Base-by-base conservation (phyloP, 2,113 vertebrate species). In the Psittacula cyanocephala region DNA sequence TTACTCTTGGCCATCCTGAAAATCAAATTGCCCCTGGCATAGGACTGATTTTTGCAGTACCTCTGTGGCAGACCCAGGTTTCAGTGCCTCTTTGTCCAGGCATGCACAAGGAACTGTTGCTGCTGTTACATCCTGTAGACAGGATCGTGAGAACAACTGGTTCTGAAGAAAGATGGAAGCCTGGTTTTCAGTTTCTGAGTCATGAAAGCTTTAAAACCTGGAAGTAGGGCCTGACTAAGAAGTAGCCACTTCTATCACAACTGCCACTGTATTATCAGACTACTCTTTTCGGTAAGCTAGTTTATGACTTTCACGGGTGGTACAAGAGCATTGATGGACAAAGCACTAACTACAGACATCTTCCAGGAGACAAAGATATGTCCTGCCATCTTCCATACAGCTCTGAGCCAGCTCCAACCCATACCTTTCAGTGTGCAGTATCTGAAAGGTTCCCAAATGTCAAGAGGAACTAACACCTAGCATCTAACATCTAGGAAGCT, bases 41-140 rank as follows among this genome's bases (percentile, higher is more conserved):
- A 60, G 53, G 23, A 19, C 59, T 69, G 29, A 35, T 86, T 60
- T 50, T 44, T 83, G 64, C 53, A 60, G 49, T 29, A 39, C 22
- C 62, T 52, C 37, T 22, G 64, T 41, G 37, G 24, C 49, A 70
- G 46, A 88, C 5, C 17, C 25, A 88, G 35, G 49, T 76, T 71
- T 86, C 29, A 35, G 29, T 37, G 17, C 55, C 35, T 71, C 0
- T 0, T 4, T 59, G 24, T 41, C 47, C 47, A 44, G 23, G 18
- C 13, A 6, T 24, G 12, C 49, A 60, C 33, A 55, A 86, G 60
- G 33, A 81, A 20, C n/a, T 28, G 55, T 71, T 75, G 39, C 79
- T 91, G 80, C 35, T 75, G 19, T 52, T 55, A 46, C 33, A 43
- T 17, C 29, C 37, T 1, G 3, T 24, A 70, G 55, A 65, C 2